A percentile compares a stretch with the other conserved stretches of the same genome.
Conservation (phyloP, 2,113 vertebrate species). For the Symphodus melops region DNA sequence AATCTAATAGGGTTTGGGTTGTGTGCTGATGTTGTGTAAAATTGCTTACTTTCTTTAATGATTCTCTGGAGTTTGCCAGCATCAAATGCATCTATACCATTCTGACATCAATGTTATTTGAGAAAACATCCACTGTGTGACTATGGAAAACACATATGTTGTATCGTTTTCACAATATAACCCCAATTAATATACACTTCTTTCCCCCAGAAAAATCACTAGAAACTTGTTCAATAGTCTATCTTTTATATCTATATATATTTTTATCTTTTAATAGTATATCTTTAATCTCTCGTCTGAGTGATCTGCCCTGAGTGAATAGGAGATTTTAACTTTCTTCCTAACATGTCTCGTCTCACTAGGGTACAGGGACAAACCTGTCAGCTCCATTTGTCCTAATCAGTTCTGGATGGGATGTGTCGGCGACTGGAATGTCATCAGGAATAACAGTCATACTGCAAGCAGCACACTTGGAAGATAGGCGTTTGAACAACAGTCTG, state of each 20-base stretch:
- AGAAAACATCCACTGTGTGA: neutral
- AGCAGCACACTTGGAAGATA: constrained; percentile 31
- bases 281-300: neutral
- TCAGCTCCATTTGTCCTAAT: constrained; percentile 76
- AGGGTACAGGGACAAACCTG: constrained; percentile 62
- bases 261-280: too few species aligned
- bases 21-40: constrained; percentile 50
- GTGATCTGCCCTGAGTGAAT: constrained; percentile 36
- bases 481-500: constrained; percentile 18
- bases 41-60: constrained; percentile 24
- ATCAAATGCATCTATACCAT: constrained; percentile 7
- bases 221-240: too few species aligned
- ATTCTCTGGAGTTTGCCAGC: constrained; percentile 37
- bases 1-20: constrained; percentile 13
- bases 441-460: constrained; percentile 70
- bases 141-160: neutral
- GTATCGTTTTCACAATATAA: neutral
- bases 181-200: neutral
- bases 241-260: too few species aligned
- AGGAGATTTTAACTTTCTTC: constrained; percentile 52
- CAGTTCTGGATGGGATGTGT: constrained; percentile 65
- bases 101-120: constrained; percentile 7
- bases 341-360: constrained; percentile 24
- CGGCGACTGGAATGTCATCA: constrained; percentile 60
- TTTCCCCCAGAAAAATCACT: too few species aligned